Evolutionary conservation across 2,797 vertebrate species (phyloP).

Genomic region (Parambassis ranga): DNA sequence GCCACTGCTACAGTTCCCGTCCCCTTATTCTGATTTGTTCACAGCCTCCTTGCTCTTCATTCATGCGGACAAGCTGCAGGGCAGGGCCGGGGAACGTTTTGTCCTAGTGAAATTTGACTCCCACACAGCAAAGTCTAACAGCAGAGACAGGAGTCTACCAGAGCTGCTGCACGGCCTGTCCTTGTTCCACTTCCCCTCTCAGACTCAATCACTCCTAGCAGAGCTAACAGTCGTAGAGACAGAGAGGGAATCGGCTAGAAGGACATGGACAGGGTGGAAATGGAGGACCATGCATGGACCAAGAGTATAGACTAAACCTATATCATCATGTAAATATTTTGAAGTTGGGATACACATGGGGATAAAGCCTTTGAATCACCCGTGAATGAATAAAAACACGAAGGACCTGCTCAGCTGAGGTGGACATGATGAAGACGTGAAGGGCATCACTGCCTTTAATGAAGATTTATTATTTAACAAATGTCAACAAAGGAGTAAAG

Average conservation of each 20-base stretch:
- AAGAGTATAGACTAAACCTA: not conserved
- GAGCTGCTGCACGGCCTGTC: conserved; percentile 73
- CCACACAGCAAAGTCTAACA: not conserved
- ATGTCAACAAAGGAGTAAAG: not conserved
- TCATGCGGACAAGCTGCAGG: conserved; percentile 69
- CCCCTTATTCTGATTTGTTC: conserved; percentile 79
- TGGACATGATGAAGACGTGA: not conserved
- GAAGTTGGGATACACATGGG: not conserved
- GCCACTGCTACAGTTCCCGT: not conserved
- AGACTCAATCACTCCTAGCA: conserved; percentile 75
- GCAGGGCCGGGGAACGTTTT: conserved; percentile 71
- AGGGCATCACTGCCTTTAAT: not conserved
- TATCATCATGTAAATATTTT: not conserved
- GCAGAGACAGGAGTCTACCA: conserved; percentile 62
- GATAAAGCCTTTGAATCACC: not conserved
- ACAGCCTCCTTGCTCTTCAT: conserved; percentile 81
- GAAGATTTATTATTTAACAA: not conserved
- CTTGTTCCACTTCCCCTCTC: conserved; percentile 82
- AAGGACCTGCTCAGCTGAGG: not conserved
- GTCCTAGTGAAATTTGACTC: conserved; percentile 80
- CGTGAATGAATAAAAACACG: not conserved
- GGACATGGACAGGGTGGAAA: conserved; percentile 4
- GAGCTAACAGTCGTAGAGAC: conserved; percentile 61
- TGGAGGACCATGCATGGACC: not conserved
- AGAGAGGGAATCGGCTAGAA: conserved; percentile 1